Conservation (phyloP, 2,888 invertebrate species). For the Hyposoter didymator region DNA sequence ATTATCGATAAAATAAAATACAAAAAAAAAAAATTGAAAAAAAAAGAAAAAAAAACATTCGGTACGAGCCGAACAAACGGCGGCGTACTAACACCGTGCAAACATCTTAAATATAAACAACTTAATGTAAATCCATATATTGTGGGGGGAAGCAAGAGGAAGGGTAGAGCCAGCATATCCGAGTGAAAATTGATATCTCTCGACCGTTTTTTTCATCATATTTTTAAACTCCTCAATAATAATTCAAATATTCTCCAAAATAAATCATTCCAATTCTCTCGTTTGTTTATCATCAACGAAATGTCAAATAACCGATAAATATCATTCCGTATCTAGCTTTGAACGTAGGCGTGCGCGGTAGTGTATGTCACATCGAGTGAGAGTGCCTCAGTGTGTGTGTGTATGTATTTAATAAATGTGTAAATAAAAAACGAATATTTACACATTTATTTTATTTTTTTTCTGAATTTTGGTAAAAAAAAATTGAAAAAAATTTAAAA, state of each 20-base stretch:
- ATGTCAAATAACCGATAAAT: conserved; percentile 17
- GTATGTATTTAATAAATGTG: conserved; percentile 35
- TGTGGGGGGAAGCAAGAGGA: conserved; percentile 84
- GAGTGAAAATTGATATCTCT: conserved; percentile 70
- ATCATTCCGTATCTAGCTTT: conserved; percentile 58
- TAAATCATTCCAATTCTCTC: background rate
- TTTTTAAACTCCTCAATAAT: conserved; percentile 52
- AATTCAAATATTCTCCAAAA: conserved; percentile 33
- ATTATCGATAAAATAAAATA: no score
- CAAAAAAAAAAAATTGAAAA: background rate
- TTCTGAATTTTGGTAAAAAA: background rate
- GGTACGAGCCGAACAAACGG: conserved; percentile 45
- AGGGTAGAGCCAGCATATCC: conserved; percentile 84
- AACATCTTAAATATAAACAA: conserved; percentile 61
- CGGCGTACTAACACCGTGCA: conserved; percentile 69
- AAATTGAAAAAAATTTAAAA: no score
- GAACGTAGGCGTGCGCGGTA: conserved; percentile 70
- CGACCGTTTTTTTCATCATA: conserved; percentile 65
- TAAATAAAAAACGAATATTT: no score
- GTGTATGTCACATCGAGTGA: conserved; percentile 70
- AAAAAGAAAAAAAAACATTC: conserved; percentile 46
- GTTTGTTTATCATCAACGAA: conserved; percentile 39
- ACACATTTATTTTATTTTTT: background rate
- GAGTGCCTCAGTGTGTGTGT: conserved; percentile 70
- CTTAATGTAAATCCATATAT: conserved; percentile 68